Percentiles rank a stretch among this genome's conserved stretches.
Evolutionary conservation across 2,888 invertebrate genomes (phyloP).

Genomic region (Ophraella communa): DNA sequence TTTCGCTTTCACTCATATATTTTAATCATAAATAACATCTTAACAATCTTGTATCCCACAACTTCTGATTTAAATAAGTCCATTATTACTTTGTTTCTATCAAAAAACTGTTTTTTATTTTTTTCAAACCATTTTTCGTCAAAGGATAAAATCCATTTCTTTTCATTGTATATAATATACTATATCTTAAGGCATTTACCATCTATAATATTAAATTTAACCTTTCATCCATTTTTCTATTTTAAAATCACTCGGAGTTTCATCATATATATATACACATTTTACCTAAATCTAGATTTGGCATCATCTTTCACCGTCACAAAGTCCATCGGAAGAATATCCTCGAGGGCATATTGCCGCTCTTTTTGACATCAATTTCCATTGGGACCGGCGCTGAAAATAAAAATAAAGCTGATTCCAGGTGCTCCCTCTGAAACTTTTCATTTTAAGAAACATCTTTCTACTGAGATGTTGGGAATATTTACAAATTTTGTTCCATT

Average conservation of each 20-base stretch:
- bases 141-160: too few species aligned
- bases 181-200: too few species aligned
- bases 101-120: too few species aligned
- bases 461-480: conserved; percentile 9
- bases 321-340: conserved; percentile 20
- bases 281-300: conserved; percentile 5
- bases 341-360: conserved; percentile 15
- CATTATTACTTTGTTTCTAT: too few species aligned
- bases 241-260: not conserved
- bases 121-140: too few species aligned
- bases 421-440: conserved; percentile 31
- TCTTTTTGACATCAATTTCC: conserved; percentile 17
- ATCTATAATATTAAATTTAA: not conserved
- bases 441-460: conserved; percentile 13
- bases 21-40: too few species aligned
- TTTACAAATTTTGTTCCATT: conserved; percentile 12
- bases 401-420: conserved; percentile 42
- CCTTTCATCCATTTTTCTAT: not conserved
- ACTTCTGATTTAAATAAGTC: too few species aligned
- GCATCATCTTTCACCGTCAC: conserved; percentile 15
- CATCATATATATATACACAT: not conserved
- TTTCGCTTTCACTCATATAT: too few species aligned
- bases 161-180: too few species aligned
- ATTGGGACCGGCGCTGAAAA: conserved; percentile 19
- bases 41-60: too few species aligned